Base-by-base conservation (phyloP, 2,113 vertebrate genomes). In the Rhodinocichla rosea region DNA sequence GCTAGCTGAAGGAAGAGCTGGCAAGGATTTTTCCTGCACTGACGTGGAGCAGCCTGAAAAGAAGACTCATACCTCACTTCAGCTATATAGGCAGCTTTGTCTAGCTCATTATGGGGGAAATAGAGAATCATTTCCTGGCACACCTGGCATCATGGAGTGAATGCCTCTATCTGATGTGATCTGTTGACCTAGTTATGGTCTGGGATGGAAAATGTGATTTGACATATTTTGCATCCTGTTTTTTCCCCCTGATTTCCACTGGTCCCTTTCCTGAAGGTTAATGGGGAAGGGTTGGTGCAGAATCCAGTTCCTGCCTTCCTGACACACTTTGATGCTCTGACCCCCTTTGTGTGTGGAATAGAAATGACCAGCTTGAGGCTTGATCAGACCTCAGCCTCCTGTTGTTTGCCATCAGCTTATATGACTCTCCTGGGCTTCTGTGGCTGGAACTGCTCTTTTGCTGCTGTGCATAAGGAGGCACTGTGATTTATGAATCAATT, bases 401-500 rank as follows among this genome's bases (percentile, higher is more conserved):
- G 32, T 86, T 94, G 83, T 92, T 97, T 96, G 94, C 83, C 77
- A 92, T 92, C 91, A 87, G 67, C 71, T 94, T 87, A 64, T 74
- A 62, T 44, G 92, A 71, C 92, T 55, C 85, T 95, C 90, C 88
- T 65, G 90, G 85, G 94, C 92, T 97, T 97, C 95, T 55, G 35
- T 74, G 86, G 84, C 90, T 79, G 57, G 79, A 91, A 73, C 89
- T 92, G 70, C 82, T 95, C 96, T 92, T 94, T 62, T 90, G 57
- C 93, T 73, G 52, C 89, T 83, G 83, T 87, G 81, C 71, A 45
- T 90, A 71, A 91, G 94, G 92, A 98, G 83, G 42, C 88, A 73
- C 91, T 11, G 33, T 97, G 97, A 98, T 98, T 98, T 98, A 98
- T 98, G 97, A 98, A 97, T 98, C 96, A 97, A 92, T 98, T 98